These are phyloP conservation scores for Cephonodes hylas DNA, from an alignment of 2,888 invertebrate species.

Conservation along the genomic window DNA sequence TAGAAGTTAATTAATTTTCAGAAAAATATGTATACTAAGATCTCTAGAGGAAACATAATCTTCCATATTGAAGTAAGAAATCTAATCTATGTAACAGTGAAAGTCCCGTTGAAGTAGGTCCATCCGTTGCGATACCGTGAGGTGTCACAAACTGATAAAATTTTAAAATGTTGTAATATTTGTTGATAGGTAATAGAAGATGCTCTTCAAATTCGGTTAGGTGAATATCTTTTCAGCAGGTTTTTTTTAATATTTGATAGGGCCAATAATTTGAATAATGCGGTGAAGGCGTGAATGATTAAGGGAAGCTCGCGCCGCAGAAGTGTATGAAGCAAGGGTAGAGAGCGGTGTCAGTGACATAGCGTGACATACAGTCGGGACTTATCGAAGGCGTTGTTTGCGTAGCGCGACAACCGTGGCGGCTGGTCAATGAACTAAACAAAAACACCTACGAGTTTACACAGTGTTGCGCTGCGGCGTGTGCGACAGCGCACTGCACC, in stretches of 20 bases:
- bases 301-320: constrained; percentile 21
- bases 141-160: constrained; percentile 2
- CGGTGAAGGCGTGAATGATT: neutral
- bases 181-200: neutral
- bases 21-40: neutral
- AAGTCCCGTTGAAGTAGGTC: constrained; percentile 8
- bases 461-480: constrained; percentile 34
- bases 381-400: constrained; percentile 78
- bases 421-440: constrained; percentile 79
- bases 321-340: constrained; percentile 19
- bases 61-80: constrained; percentile 2
- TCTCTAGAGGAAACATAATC: neutral
- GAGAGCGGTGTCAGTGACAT: constrained; percentile 61
- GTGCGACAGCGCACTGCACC: neutral
- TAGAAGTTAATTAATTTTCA: neutral
- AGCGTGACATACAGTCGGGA: constrained; percentile 71
- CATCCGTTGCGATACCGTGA: neutral
- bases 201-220: neutral
- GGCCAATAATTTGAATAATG: no score
- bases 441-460: constrained; percentile 70
- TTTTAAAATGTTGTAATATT: neutral
- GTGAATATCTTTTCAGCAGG: neutral
- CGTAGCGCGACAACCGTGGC: constrained; percentile 60
- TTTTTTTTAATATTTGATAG: no score
- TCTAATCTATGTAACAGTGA: constrained; percentile 7